Conservation (phyloP, 2,797 vertebrate species). For the Sebastes variabilis region DNA sequence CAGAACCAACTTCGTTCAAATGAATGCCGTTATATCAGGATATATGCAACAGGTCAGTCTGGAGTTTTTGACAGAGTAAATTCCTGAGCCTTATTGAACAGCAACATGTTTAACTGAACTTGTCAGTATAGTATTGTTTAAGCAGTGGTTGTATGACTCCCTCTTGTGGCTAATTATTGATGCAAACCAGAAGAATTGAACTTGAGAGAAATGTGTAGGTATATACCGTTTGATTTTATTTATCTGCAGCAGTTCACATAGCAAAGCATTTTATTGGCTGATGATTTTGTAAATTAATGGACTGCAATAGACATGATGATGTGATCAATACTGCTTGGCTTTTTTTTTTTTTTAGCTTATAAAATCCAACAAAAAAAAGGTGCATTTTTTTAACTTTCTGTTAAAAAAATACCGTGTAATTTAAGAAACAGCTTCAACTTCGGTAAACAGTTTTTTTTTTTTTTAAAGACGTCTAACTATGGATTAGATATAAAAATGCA, state of each 20-base stretch:
- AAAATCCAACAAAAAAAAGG: slow-evolving; percentile 16
- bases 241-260: slow-evolving; percentile 41
- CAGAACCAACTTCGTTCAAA: not conserved
- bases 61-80: not conserved
- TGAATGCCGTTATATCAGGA: not conserved
- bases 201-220: not conserved
- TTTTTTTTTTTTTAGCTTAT: not conserved
- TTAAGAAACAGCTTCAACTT: slow-evolving; percentile 14
- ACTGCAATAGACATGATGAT: slow-evolving; percentile 2
- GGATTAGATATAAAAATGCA: slow-evolving; percentile 37
- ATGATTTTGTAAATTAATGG: not conserved
- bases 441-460: not conserved
- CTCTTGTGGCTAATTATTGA: slow-evolving; percentile 50
- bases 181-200: not conserved
- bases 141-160: slow-evolving; percentile 35
- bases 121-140: not conserved
- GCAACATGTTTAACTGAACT: not conserved
- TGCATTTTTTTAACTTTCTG: slow-evolving; percentile 14
- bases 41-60: not conserved
- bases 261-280: not conserved
- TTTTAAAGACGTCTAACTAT: slow-evolving; percentile 1
- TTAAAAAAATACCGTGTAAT: slow-evolving; percentile 22
- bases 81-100: not conserved
- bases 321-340: slow-evolving; percentile 60
- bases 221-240: slow-evolving; percentile 57